phyloP scores from a whole-genome alignment of 30 jellyfish, hydroid and myxozoan genomes.

The Morbakka virulenta region DNA sequence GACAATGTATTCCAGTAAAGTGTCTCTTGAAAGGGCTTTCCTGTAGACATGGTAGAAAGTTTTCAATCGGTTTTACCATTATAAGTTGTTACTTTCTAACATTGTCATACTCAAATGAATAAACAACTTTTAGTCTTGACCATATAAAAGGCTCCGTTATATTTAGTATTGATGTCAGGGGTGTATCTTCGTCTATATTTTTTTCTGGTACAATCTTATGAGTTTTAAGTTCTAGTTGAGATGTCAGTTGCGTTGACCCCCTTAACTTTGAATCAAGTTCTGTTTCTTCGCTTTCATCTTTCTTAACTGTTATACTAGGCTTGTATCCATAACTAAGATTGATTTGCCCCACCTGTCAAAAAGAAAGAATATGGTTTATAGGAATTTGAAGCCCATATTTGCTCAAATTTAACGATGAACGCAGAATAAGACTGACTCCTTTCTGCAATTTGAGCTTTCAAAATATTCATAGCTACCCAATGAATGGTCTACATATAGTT shows the following conservation, averaged over 20 bases:
- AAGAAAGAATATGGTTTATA: neutral
- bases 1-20: too few species aligned
- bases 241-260: too few species aligned
- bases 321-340: neutral
- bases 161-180: conserved; percentile 51
- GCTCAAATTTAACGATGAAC: too few species aligned
- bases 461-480: too few species aligned
- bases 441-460: too few species aligned
- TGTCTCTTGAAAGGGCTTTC: too few species aligned
- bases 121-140: conserved; percentile 84
- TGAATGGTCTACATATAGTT: too few species aligned
- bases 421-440: too few species aligned
- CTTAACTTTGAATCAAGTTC: neutral
- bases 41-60: too few species aligned
- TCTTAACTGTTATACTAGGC: too few species aligned
- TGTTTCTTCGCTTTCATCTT: neutral
- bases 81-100: conserved; percentile 14
- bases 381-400: too few species aligned
- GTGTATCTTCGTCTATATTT: conserved; percentile 53
- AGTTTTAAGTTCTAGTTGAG: neutral
- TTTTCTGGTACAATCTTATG: conserved; percentile 31
- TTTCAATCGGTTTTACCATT: too few species aligned
- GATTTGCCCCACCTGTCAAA: neutral
- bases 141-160: conserved; percentile 86
- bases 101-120: conserved; percentile 91